Base-by-base conservation (phyloP, 1,140 invertebrate genomes). In the Meteorus sp. region DNA sequence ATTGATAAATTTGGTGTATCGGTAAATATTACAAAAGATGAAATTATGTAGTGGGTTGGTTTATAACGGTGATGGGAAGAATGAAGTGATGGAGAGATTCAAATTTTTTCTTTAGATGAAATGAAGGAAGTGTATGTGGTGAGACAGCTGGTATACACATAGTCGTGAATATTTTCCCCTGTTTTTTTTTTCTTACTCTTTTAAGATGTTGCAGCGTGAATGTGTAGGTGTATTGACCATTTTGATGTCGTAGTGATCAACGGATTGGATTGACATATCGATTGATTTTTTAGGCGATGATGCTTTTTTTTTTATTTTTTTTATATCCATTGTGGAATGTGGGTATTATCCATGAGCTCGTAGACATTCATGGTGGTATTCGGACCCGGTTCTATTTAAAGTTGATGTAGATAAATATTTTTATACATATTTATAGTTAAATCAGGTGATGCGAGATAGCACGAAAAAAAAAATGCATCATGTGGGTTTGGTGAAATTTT, bases 331-430 rank as follows among this genome's bases (percentile, higher is more conserved):
- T n/a, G n/a, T 13, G 23, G 17, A 73, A 76, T 75, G 72, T 67
- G 74, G 73, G 73, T 70, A 63, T 57, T 75, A 73, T 74, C 68
- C 69, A 64, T 67, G 37, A 33, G 31, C 41, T 29, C 11, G 44
- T 60, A 22, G 27, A 8, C 8, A 22, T 35, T 5, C 13, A 41
- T 72, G 73, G 71, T 71, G 73, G 72, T 72, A 69, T 66, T 59
- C 35, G 53, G 62, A 45, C 54, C 25, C 58, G 53, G 58, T 68
- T 71, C 65, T 64, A 70, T 69, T 68, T 68, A 65, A n/a, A n/a
- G n/a, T 63, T 61, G 52, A 45, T 57, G 70, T 72, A 70, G 64
- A 73, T 70, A 67, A 50, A 37, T n/a, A 43, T 31, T 20, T 8
- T 15, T 17, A 13, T 19, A 56, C n/a, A n/a, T n/a, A n/a, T n/a